phyloP scores from a whole-genome alignment of 2,888 invertebrate species.

The Tetropium fuscum region DNA sequence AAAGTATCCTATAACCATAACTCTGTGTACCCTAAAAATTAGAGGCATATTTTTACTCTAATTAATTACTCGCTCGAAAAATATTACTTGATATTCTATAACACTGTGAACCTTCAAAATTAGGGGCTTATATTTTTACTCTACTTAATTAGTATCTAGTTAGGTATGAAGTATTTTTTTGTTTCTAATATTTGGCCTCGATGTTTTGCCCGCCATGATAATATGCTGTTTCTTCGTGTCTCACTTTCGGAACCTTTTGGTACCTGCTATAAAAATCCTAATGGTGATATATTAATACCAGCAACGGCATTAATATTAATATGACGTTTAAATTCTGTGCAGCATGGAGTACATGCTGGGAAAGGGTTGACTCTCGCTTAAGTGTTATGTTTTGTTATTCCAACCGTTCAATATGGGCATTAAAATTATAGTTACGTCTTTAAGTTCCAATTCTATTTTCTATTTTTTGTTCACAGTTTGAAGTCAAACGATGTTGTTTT shows the following conservation, averaged over 20 bases:
- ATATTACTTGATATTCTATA: too few species aligned
- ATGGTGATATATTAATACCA: conserved; percentile 50
- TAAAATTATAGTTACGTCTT: conserved; percentile 18
- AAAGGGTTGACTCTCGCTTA: conserved; percentile 31
- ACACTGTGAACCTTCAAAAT: too few species aligned
- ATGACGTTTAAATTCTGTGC: conserved; percentile 33
- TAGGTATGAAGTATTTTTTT: too few species aligned
- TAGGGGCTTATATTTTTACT: too few species aligned
- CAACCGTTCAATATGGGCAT: conserved; percentile 16
- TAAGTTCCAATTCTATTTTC: conserved; percentile 12
- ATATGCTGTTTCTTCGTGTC: conserved; percentile 4
- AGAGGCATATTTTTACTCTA: too few species aligned
- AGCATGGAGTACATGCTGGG: conserved; percentile 37
- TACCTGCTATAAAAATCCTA: conserved; percentile 10
- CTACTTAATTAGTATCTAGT: too few species aligned
- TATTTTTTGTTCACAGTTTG: conserved; percentile 1
- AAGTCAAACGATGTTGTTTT: neutral
- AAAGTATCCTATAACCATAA: too few species aligned
- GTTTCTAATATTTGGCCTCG: neutral
- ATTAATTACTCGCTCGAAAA: too few species aligned
- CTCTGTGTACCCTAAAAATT: too few species aligned
- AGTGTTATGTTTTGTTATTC: conserved; percentile 26
- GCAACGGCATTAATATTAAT: conserved; percentile 34
- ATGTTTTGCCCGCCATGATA: too few species aligned
- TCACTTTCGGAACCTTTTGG: conserved; percentile 11